Base-by-base conservation (phyloP, 2,113 vertebrate species). In the Pholis gunnellus region DNA sequence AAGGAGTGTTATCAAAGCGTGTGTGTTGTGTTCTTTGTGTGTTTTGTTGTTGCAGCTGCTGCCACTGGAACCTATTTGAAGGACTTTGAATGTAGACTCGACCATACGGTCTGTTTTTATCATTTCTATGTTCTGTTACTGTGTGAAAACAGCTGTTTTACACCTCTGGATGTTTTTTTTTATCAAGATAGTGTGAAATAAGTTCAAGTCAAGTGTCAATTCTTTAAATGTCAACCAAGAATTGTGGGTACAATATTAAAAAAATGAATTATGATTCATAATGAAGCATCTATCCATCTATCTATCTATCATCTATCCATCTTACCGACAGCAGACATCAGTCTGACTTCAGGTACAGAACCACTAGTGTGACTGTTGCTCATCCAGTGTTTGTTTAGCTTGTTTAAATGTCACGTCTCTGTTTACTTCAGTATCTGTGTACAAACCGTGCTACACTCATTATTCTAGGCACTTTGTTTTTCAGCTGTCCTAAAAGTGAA, bases 81-180 rank as follows among this genome's bases (percentile, higher is more conserved):
- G 48, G 72, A 73, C 70, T 50, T 63, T 81, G 81, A 86, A 89
- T 89, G 81, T 81, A 78, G 59, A 59, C 17, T 64, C 46, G 5
- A 8, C 72, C 34, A 1, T 22, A 27, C 34, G 66, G 25, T 65
- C 10, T 54, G 3, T 4, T 77, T 68, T 57, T 20, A 7, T 50
- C 18, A 34, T 9, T 15, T 36, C 61, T 48, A 1, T 76, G 38
- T 31, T 20, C 27, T 29, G 31, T 57, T 54, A 10, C 54, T 25
- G 34, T 44, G 38, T 0, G 2, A 69, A 69, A 67, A 59, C 36
- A 36, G 10, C 42, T 71, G 0, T 65, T 76, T 67, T 9, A 54
- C 27, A 67, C 11, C 29, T n/a, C 31, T 29, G 52, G 31, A 54
- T 1, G 3, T 3, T 15, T 56, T 75, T 20, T 17, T 54, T 59